These are phyloP conservation scores for Onychostruthus taczanowskii DNA, from an alignment of 2,113 vertebrate species.

Conservation along the genomic window DNA sequence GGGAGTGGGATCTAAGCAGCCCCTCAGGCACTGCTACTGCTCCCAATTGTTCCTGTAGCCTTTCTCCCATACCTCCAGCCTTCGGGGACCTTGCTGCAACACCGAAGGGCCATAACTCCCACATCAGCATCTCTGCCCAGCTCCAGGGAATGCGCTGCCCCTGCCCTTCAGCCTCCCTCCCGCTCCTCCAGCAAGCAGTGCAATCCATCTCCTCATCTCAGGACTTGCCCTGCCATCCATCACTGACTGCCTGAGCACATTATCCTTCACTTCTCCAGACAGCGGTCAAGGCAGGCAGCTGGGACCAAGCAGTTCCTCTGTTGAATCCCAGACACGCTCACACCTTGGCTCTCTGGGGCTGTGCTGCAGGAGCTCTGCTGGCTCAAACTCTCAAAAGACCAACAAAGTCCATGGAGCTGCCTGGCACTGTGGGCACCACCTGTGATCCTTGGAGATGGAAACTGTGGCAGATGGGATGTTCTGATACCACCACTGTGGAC, in stretches of 20 bases:
- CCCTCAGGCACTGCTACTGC: neutral
- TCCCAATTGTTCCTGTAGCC: neutral
- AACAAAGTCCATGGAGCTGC: fast-evolving
- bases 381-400: neutral
- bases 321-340: neutral
- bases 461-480: neutral
- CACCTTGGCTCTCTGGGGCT: neutral
- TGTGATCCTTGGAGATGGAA: neutral
- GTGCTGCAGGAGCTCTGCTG: neutral
- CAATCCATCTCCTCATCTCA: neutral
- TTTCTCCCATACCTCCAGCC: neutral
- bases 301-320: neutral
- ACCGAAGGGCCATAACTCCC: neutral
- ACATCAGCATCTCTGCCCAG: neutral
- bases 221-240: slow-evolving; percentile 7
- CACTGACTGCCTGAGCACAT: neutral
- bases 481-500: neutral
- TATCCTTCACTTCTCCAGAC: neutral
- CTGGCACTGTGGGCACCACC: neutral
- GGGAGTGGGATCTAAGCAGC: neutral
- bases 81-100: neutral
- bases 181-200: fast-evolving
- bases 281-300: neutral
- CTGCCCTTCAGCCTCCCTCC: neutral
- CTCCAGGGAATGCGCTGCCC: neutral